Percentiles rank a stretch among this genome's conserved stretches.
Evolutionary conservation across 1,140 invertebrate species (phyloP).

Genomic region (Drosophila burlai): DNA sequence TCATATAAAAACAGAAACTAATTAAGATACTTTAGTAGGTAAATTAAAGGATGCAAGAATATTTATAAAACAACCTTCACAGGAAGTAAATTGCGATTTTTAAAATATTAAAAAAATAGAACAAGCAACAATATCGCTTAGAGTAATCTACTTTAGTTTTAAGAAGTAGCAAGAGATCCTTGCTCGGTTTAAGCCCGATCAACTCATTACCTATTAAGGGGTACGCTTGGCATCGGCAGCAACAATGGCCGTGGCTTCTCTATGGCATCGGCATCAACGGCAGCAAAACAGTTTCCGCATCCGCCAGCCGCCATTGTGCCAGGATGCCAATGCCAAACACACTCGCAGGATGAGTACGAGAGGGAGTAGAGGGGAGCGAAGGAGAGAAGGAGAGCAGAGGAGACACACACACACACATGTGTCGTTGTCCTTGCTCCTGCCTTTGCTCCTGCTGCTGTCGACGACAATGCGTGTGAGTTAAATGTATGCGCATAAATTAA

Average conservation of each 20-base stretch:
- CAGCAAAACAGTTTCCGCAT: slow-evolving; percentile 83
- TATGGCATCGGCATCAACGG: slow-evolving; percentile 73
- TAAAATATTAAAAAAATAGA: background rate
- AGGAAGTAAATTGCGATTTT: no score
- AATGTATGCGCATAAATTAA: slow-evolving; percentile 85
- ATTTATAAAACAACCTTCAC: background rate
- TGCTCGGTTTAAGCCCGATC: slow-evolving; percentile 17
- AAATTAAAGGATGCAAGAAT: background rate
- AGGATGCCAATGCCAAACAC: slow-evolving; percentile 77
- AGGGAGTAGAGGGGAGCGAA: no score
- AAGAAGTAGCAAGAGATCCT: background rate
- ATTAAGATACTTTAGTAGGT: no score
- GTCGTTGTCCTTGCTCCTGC: slow-evolving; percentile 31
- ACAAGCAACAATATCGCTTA: background rate
- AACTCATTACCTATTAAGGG: slow-evolving; percentile 36
- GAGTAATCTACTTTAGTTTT: background rate
- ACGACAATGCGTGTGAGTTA: slow-evolving; percentile 84
- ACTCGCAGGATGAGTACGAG: slow-evolving; percentile 13
- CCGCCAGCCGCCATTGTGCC: slow-evolving; percentile 80
- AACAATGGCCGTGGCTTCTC: slow-evolving; percentile 64
- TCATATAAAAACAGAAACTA: no score
- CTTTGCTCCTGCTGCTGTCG: slow-evolving; percentile 47
- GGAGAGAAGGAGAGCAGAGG: background rate
- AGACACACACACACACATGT: slow-evolving; percentile 29
- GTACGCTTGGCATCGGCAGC: slow-evolving; percentile 40